Conservation (phyloP, 2,113 vertebrate genomes). For the Micronycteris hirsuta region DNA sequence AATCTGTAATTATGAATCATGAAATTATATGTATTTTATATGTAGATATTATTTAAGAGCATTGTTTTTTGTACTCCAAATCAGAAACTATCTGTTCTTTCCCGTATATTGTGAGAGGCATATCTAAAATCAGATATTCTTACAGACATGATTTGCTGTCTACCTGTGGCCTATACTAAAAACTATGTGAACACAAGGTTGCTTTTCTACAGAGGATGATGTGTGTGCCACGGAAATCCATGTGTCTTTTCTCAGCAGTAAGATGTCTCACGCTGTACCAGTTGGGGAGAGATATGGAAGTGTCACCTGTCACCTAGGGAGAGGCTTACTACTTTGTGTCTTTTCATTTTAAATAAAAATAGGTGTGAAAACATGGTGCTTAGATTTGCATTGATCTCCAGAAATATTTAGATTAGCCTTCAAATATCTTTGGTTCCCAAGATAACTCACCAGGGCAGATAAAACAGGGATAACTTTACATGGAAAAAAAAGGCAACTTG, state of each 20-base stretch:
- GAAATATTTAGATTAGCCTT: conserved; percentile 75
- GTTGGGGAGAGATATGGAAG: conserved; percentile 64
- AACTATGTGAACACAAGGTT: background rate
- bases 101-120: background rate
- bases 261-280: conserved; percentile 68
- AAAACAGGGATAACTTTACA: conserved; percentile 50
- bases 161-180: background rate
- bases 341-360: conserved; percentile 74
- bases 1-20: background rate
- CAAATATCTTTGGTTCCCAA: conserved; percentile 68
- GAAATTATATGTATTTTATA: background rate
- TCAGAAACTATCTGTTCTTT: background rate
- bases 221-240: background rate
- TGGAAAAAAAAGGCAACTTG: background rate
- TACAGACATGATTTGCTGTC: background rate
- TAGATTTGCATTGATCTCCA: conserved; percentile 72
- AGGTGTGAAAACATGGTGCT: conserved; percentile 63
- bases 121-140: background rate
- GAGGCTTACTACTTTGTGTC: conserved; percentile 60
- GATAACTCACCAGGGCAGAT: conserved; percentile 18
- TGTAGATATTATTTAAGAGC: background rate
- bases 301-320: conserved; percentile 80
- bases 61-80: background rate
- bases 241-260: background rate
- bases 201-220: background rate